Percentiles rank a stretch among this genome's conserved stretches.
Evolutionary conservation across 2,888 invertebrate genomes (phyloP).

Genomic region (Lepeophtheirus nordmannii): DNA sequence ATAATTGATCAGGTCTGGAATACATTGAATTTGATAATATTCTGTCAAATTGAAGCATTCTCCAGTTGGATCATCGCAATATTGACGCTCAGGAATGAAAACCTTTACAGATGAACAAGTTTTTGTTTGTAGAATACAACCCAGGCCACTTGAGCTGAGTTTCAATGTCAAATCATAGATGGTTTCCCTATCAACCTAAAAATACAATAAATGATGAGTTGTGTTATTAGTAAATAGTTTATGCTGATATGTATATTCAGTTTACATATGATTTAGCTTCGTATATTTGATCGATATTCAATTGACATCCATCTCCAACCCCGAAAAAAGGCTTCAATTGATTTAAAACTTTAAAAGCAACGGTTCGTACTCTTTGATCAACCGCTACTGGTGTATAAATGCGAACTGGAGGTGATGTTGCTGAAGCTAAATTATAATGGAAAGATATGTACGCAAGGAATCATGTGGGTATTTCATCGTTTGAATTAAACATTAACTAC

Average conservation of each 20-base stretch:
- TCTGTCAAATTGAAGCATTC: background rate
- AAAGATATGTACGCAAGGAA: too few species aligned
- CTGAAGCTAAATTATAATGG: background rate
- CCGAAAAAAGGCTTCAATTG: background rate
- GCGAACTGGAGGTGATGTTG: background rate
- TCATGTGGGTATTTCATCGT: too few species aligned
- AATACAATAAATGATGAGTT: too few species aligned
- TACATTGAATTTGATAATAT: background rate
- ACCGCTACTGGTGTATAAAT: background rate
- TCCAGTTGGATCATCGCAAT: background rate
- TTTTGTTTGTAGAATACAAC: background rate
- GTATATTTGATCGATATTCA: background rate
- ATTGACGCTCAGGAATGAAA: background rate
- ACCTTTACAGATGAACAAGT: background rate
- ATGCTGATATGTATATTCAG: too few species aligned
- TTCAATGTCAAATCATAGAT: too few species aligned
- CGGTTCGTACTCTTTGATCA: background rate
- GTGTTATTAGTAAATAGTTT: too few species aligned
- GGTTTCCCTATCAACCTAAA: too few species aligned
- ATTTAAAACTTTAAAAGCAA: background rate
- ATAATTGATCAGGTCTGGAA: background rate
- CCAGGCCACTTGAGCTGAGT: too few species aligned
- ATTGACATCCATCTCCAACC: background rate
- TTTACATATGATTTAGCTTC: background rate
- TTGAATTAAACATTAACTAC: too few species aligned